These are phyloP conservation scores for Amniataba percoides DNA, from an alignment of 2,797 vertebrate species.

Conservation along the genomic window DNA sequence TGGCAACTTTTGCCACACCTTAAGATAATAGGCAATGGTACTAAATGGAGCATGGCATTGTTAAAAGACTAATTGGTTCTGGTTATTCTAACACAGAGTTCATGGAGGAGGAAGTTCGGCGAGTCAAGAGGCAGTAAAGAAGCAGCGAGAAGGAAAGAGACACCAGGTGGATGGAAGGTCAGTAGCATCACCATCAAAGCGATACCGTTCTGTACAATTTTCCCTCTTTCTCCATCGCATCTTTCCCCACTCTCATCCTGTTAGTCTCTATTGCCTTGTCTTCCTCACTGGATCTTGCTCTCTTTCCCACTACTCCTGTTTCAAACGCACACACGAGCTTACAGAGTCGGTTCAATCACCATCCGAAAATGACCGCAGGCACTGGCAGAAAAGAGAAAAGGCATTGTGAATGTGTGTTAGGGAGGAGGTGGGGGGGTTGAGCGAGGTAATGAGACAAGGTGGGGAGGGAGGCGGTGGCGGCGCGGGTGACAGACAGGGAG, in stretches of 20 bases:
- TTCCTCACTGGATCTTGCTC: conserved; percentile 52
- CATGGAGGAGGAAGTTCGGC: conserved; percentile 19
- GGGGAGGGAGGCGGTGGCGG: not conserved
- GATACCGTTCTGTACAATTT: conserved; percentile 48
- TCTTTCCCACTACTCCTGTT: conserved; percentile 65
- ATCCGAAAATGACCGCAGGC: conserved; percentile 78
- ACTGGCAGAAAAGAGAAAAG: conserved; percentile 58
- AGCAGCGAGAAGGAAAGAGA: conserved; percentile 24
- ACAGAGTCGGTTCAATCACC: conserved; percentile 73
- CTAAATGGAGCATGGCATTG: conserved; percentile 26
- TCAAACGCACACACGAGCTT: conserved; percentile 59
- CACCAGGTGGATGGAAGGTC: conserved; percentile 58
- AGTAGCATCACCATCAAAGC: conserved; percentile 65
- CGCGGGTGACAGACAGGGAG: conserved; percentile 44
- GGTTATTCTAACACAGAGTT: conserved; percentile 26
- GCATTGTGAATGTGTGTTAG: conserved; percentile 52
- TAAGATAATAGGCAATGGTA: conserved; percentile 26
- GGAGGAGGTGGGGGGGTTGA: conserved; percentile 20
- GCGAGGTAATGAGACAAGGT: conserved; percentile 67
- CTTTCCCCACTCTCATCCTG: conserved; percentile 59
- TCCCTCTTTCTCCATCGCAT: conserved; percentile 40
- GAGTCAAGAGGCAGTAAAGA: conserved; percentile 39
- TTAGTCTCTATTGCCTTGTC: conserved; percentile 63
- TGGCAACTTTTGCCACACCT: conserved; percentile 20
- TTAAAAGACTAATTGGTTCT: conserved; percentile 43